Conservation (phyloP, 2,797 vertebrate genomes). For the Australoheros facetus region DNA sequence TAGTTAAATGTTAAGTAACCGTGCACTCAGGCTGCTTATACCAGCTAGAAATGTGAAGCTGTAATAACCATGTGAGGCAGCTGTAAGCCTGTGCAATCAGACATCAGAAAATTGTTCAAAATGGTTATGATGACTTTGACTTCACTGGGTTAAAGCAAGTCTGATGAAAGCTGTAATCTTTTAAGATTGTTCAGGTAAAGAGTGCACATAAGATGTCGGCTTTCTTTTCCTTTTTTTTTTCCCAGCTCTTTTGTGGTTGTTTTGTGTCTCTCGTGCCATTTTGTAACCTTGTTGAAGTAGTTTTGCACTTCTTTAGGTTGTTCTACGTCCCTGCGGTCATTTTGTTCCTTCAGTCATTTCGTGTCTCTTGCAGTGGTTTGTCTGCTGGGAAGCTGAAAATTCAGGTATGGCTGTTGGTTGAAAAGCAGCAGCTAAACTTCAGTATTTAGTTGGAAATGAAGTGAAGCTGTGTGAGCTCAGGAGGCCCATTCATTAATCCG, state of each 20-base stretch:
- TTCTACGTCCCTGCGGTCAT: background rate
- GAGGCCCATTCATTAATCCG: background rate
- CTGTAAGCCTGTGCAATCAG: background rate
- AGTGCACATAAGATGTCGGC: no score
- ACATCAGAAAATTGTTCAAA: background rate
- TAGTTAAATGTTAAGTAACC: background rate
- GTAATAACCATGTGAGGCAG: background rate
- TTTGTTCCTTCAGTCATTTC: background rate
- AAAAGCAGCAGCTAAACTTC: background rate
- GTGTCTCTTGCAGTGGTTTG: background rate
- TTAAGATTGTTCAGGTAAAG: background rate
- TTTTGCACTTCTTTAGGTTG: background rate
- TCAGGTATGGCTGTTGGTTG: background rate
- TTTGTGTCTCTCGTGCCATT: background rate
- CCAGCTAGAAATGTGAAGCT: background rate
- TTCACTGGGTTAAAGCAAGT: background rate
- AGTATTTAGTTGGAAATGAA: background rate
- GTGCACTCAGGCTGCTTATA: background rate
- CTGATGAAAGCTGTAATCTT: background rate
- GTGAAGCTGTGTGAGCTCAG: background rate
- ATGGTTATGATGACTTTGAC: background rate
- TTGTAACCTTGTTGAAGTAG: background rate
- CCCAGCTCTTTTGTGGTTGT: background rate
- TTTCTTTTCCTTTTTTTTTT: background rate
- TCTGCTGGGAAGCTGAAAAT: background rate